Percentiles rank a stretch among this genome's conserved stretches.
These are phyloP conservation scores for Theodoxus fluviatilis DNA, from an alignment of 2,888 invertebrate species.

Conservation along the genomic window DNA sequence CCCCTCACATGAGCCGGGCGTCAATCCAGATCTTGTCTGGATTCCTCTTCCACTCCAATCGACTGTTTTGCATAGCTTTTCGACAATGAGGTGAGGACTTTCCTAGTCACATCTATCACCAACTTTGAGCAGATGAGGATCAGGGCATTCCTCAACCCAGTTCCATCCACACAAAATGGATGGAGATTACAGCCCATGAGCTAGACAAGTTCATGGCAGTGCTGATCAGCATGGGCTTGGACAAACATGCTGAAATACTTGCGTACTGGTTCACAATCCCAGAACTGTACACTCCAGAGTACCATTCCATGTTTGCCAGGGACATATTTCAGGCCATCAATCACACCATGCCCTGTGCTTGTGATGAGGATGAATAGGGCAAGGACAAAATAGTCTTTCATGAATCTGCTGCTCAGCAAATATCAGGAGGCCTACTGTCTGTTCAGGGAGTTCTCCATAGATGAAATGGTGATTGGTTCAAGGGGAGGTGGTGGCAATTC, in stretches of 20 bases:
- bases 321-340: background rate
- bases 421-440: slow-evolving; percentile 11
- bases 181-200: no score
- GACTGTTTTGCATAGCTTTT: background rate
- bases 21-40: no score
- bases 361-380: background rate
- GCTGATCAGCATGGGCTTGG: background rate
- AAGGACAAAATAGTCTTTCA: slow-evolving; percentile 17
- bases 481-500: slow-evolving; percentile 2
- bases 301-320: background rate
- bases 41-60: background rate
- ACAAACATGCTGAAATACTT: background rate
- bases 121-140: no score
- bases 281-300: background rate
- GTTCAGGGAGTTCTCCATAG: background rate
- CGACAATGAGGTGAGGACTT: background rate
- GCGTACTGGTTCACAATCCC: background rate
- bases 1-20: no score
- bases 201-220: background rate
- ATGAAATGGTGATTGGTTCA: slow-evolving; percentile 14
- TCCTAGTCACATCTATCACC: no score
- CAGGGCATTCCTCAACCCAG: no score
- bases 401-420: background rate
- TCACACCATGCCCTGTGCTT: background rate
- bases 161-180: no score